Conservation (phyloP, 2,113 vertebrate species). For the Myotis davidii region DNA sequence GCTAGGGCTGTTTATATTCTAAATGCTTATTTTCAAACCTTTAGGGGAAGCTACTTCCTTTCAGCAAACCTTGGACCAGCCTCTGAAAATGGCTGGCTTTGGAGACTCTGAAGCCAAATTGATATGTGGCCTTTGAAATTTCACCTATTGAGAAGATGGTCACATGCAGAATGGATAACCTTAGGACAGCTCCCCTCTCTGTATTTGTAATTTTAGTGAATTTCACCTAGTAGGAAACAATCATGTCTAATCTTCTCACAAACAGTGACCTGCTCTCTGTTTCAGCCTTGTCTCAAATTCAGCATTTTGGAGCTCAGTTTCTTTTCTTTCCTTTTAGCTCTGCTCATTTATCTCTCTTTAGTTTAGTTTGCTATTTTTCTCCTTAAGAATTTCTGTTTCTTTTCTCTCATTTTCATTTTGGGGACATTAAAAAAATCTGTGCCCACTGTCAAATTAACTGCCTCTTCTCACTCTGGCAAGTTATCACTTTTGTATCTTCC, state of each 20-base stretch:
- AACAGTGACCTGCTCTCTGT: not conserved
- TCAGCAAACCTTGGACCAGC: not conserved
- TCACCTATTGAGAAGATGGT: not conserved
- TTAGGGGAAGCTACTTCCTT: constrained; percentile 10
- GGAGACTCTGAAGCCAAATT: not conserved
- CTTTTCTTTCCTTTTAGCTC: not conserved
- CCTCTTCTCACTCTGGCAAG: not conserved
- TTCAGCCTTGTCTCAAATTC: constrained; percentile 34
- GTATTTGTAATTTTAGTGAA: constrained; percentile 16
- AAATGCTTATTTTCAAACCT: constrained; percentile 39
- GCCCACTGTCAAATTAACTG: not conserved
- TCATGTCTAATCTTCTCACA: not conserved
- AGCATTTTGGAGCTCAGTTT: not conserved
- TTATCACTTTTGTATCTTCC: not conserved
- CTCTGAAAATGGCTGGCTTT: constrained; percentile 35
- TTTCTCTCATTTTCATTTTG: constrained; percentile 38
- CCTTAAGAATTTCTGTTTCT: constrained; percentile 37
- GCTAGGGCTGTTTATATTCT: not conserved
- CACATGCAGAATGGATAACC: constrained; percentile 1
- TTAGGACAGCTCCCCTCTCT: not conserved
- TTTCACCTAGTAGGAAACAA: not conserved
- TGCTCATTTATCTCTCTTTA: not conserved
- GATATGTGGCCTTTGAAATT: not conserved
- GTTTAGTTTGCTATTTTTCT: not conserved
- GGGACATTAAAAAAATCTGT: constrained; percentile 1